phyloP scores from a whole-genome alignment of 1,140 invertebrate genomes.

The Drosophila triauraria region DNA sequence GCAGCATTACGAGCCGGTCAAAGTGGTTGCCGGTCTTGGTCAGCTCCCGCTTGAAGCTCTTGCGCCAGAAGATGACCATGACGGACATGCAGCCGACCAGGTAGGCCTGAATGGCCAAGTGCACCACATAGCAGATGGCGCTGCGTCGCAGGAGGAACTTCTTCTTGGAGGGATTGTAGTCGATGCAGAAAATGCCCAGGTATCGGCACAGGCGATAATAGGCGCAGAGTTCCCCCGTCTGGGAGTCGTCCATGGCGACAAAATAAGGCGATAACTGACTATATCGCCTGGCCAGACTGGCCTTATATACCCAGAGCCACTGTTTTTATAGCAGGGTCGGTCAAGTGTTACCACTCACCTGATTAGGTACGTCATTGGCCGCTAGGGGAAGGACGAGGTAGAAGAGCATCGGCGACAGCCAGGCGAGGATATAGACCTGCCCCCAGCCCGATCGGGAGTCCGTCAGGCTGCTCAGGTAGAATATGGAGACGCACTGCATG shows the following conservation, averaged over 20 bases:
- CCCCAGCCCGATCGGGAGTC: slow-evolving; percentile 9
- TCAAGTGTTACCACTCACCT: slow-evolving; percentile 57
- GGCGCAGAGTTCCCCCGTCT: slow-evolving; percentile 37
- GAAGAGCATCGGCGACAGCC: slow-evolving; percentile 49
- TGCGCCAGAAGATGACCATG: slow-evolving; percentile 47
- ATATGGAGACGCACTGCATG: slow-evolving; percentile 41
- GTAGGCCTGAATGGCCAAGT: slow-evolving; percentile 52
- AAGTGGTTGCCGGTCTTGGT: slow-evolving; percentile 67
- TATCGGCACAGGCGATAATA: slow-evolving; percentile 67
- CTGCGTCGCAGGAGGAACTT: slow-evolving; percentile 50
- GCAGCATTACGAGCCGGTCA: slow-evolving; percentile 58
- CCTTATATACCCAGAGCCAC: not conserved
- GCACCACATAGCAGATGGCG: slow-evolving; percentile 59
- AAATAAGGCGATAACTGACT: not conserved
- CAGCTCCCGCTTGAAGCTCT: slow-evolving; percentile 45
- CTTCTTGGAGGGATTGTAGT: slow-evolving; percentile 43
- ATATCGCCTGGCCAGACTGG: slow-evolving; percentile 10
- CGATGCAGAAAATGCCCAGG: slow-evolving; percentile 68
- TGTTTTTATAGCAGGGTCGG: slow-evolving; percentile 1
- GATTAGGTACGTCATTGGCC: slow-evolving; percentile 43
- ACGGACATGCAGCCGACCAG: slow-evolving; percentile 44
- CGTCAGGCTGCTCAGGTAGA: slow-evolving; percentile 27
- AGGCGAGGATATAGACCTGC: not conserved
- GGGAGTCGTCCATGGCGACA: slow-evolving; percentile 36
- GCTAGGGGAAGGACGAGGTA: slow-evolving; percentile 47